phyloP scores from a whole-genome alignment of 2,888 invertebrate species.

The Scaptomyza caliginosa region DNA sequence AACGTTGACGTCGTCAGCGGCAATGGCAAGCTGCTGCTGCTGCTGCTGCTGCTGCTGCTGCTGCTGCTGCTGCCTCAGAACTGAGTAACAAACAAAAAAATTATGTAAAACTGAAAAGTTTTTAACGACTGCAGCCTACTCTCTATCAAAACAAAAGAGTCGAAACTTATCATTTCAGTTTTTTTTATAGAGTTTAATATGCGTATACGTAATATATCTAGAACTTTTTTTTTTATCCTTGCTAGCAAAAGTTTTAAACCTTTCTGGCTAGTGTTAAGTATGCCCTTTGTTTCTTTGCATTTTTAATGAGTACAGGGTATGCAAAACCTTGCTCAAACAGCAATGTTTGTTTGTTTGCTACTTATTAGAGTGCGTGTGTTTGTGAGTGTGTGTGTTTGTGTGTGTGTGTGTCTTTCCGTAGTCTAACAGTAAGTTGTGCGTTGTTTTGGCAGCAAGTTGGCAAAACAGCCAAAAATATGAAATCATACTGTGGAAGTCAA shows the following conservation, averaged over 20 bases:
- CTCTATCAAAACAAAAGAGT: neutral
- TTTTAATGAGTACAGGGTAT: slow-evolving; percentile 11
- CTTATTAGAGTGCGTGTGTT: slow-evolving; percentile 28
- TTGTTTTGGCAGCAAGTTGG: slow-evolving; percentile 75
- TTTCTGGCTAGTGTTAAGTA: too few species aligned
- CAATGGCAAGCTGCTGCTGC: slow-evolving; percentile 5
- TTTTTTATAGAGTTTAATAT: neutral
- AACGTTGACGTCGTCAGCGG: slow-evolving; percentile 8
- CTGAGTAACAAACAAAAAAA: slow-evolving; percentile 2
- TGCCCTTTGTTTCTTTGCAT: neutral
- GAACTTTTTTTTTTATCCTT: too few species aligned
- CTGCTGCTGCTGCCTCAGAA: slow-evolving; percentile 32
- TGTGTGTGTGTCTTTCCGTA: slow-evolving; percentile 17
- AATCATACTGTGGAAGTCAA: slow-evolving; percentile 57
- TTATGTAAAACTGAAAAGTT: neutral
- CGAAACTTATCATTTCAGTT: neutral
- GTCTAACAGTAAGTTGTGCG: slow-evolving; percentile 54
- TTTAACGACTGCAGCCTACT: slow-evolving; percentile 2
- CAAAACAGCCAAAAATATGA: slow-evolving; percentile 70
- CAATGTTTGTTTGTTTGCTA: slow-evolving; percentile 66
- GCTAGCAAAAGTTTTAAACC: too few species aligned
- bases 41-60: slow-evolving; percentile 14
- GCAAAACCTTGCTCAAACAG: slow-evolving; percentile 54
- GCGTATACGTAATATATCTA: neutral
- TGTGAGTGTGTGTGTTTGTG: slow-evolving; percentile 8